Percentiles rank a stretch among this genome's conserved stretches.
Conservation (phyloP, 2,113 vertebrate species). For the Tragelaphus scriptus region DNA sequence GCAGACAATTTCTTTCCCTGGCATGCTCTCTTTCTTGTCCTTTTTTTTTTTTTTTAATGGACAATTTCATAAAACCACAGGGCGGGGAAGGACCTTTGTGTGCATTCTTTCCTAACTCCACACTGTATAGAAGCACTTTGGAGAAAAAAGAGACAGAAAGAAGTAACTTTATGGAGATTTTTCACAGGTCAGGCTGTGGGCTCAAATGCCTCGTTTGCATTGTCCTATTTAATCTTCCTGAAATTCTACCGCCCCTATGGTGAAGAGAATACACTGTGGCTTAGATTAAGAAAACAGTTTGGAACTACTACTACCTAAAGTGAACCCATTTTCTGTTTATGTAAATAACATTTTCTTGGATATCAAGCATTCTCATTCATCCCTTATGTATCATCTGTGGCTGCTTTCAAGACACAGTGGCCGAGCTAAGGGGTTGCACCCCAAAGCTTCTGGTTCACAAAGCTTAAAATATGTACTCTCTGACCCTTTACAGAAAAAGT, state of each 20-base stretch:
- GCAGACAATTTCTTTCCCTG: background rate
- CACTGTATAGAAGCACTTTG: background rate
- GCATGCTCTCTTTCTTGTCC: background rate
- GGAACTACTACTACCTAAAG: background rate
- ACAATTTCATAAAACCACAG: slow-evolving; percentile 45
- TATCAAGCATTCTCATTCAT: background rate
- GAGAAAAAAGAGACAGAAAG: background rate
- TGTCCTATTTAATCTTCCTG: background rate
- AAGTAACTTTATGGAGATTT: background rate
- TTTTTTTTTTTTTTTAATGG: background rate
- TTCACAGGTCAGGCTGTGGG: background rate
- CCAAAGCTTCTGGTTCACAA: background rate
- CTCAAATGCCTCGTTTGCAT: background rate
- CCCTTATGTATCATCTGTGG: rapidly evolving
- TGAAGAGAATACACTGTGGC: background rate
- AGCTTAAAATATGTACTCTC: background rate
- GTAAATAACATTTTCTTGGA: background rate
- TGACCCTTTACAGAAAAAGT: background rate
- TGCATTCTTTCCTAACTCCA: background rate
- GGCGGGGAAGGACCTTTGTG: background rate
- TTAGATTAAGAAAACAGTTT: background rate
- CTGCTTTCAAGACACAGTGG: background rate
- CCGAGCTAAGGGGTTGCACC: background rate
- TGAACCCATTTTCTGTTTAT: background rate
- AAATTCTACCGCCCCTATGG: background rate